Evolutionary conservation across 2,888 invertebrate genomes (phyloP), one percentile per base, ranked within the genome.

Genomic region (Eledone cirrhosa): DNA sequence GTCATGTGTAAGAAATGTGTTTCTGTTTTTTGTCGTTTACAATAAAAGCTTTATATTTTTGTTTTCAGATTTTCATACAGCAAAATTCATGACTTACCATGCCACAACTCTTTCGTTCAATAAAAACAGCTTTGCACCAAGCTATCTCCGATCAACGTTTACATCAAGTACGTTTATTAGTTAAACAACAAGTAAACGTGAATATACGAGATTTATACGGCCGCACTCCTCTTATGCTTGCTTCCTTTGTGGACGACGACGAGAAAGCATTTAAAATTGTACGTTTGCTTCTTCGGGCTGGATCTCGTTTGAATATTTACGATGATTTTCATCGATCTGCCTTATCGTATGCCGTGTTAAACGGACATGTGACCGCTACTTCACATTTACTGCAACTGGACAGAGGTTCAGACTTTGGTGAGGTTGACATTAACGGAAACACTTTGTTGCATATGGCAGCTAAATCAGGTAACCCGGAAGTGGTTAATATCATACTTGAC

Each of bases 91-190:
- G 41, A 8, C 8, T 41, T 5, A 67, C 29, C 13, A 67, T 67
- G 74, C 33, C 74, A 33, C 7, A 63, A n/a, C 63, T 3, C n/a
- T 24, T n/a, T 76, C 84, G 89, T 3, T 86, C 88, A 41, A 82
- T 89, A 22, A 90, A 90, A 82, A 90, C 90, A 13, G 90, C 90
- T 13, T 87, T 90, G 0, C 90, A 90, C 78, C 90, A 90, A 79
- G 90, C 90, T 13, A 87, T 90, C 5, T 82, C 90, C 72, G 89
- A 90, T 80, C 86, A 86, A 48, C 83, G 90, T 8, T 82, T 90
- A 13, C 89, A 89, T 78, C 90, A 90, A 81, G 89, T 89, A 0
- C 84, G 90, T 8, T 85, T 90, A 11, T 85, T 90, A 22, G 88
- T 90, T 22, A 88, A 88, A 80, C 88, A 89, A 80, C 84, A 85